Base-by-base conservation (phyloP, 2,113 vertebrate genomes). In the Cnemophilus loriae region DNA sequence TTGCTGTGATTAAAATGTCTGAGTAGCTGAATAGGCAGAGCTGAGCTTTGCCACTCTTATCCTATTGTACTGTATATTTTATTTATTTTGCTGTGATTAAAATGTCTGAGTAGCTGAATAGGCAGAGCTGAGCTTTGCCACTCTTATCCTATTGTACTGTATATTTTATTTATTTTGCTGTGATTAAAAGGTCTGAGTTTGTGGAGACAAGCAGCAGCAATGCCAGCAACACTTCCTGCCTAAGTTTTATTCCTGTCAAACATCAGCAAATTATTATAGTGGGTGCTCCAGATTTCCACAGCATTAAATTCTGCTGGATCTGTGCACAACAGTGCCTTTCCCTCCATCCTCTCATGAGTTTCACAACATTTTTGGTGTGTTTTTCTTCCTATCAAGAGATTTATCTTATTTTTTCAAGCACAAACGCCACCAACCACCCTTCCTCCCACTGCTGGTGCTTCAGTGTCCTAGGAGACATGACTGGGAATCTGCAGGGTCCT, bases 361-460 rank as follows among this genome's bases (percentile, higher is more conserved):
- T 79, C 44, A 90, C 19, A 42, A 6, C 33, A 65, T 0, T n/a
- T n/a, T n/a, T 0, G 1, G 6, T 24, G 46, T 8, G 26, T 5
- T 24, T 63, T 87, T 52, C 6, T 55, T 59, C 2, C n/a, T 73
- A 23, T 10, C 49, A 69, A 23, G 37, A n/a, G 22, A 32, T 71
- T 90, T 37, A 47, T 24, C 26, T 35, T 12, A 9, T 16, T 75
- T 83, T 81, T 60, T 42, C 28, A 73, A 83, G 28, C 24, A 47
- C 44, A 65, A 60, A 61, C 16, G 20, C 16, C 83, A 8, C 32
- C 20, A 76, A 41, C 6, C 17, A 76, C 46, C 35, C 22, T 68
- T 33, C 17, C 5, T 91, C 7, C 16, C 21, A 11, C 21, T 42
- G 37, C 15, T 88, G 61, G 19, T 61, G 35, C 6, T 14, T 50